phyloP scores from a whole-genome alignment of 2,797 vertebrate species.

The Hafferia zeledoni region DNA sequence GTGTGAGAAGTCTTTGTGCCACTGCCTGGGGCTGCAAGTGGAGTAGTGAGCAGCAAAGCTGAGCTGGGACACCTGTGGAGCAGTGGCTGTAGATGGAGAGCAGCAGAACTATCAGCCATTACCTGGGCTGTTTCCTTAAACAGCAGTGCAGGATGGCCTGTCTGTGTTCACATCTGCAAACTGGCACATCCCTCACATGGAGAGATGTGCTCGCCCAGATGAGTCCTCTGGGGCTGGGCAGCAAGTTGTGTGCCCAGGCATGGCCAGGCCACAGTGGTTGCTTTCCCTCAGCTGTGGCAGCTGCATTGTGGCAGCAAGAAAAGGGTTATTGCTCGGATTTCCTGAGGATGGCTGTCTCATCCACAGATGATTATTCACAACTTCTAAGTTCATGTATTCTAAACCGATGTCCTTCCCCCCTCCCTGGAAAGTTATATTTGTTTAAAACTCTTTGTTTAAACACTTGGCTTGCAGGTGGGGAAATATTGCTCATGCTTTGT shows the following conservation, averaged over 20 bases:
- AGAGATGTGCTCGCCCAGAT: rapidly evolving
- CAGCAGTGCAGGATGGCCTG: not conserved
- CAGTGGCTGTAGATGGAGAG: not conserved
- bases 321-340: slow-evolving; percentile 48
- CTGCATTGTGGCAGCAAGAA: slow-evolving; percentile 26
- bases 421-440: slow-evolving; percentile 36
- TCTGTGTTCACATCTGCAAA: rapidly evolving
- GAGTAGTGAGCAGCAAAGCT: not conserved
- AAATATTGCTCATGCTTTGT: slow-evolving; percentile 61
- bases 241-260: not conserved
- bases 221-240: not conserved
- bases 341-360: slow-evolving; percentile 63
- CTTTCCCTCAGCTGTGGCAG: slow-evolving; percentile 22
- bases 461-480: slow-evolving; percentile 57
- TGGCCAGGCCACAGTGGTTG: not conserved
- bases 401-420: not conserved
- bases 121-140: not conserved
- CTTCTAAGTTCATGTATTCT: not conserved
- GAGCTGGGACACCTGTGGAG: not conserved
- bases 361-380: slow-evolving; percentile 22
- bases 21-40: rapidly evolving
- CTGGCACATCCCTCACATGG: rapidly evolving
- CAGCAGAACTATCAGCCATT: not conserved
- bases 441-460: slow-evolving; percentile 59
- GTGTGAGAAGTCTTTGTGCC: not conserved